A percentile compares a stretch with the other conserved stretches of the same genome.
Conservation (phyloP, 2,888 invertebrate species). For the Caprella mutica region DNA sequence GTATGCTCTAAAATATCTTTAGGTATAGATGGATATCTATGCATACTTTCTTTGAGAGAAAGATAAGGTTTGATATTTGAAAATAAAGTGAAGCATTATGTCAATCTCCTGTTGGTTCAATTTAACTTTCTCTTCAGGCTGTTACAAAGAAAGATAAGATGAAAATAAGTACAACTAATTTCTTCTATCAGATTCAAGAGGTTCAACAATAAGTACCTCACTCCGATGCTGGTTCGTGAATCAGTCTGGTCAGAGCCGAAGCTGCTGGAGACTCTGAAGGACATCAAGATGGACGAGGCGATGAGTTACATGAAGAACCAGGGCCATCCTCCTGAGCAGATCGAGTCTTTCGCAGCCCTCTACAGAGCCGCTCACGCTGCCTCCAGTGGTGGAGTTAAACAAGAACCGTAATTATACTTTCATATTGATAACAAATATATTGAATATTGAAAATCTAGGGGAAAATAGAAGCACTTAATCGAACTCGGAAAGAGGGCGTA, state of each 20-base stretch:
- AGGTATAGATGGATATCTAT: too few relatives aligned
- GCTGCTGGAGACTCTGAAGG: conserved; percentile 85
- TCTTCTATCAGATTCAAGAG: conserved; percentile 64
- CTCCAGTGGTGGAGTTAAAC: too few relatives aligned
- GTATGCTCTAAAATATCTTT: too few relatives aligned
- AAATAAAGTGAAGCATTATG: too few relatives aligned
- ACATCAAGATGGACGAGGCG: conserved; percentile 84
- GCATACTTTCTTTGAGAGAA: too few relatives aligned
- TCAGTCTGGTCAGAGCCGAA: conserved; percentile 81
- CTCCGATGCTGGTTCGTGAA: conserved; percentile 73
- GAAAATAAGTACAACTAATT: not conserved
- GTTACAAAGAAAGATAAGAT: not conserved
- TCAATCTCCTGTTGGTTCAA: too few relatives aligned
- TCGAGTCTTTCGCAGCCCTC: conserved; percentile 26
- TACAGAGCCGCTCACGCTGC: conserved; percentile 21
- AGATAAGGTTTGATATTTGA: too few relatives aligned
- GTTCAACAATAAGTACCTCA: conserved; percentile 84
- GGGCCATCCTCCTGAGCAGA: conserved; percentile 62
- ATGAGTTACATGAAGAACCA: conserved; percentile 80
- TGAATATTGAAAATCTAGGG: too few relatives aligned
- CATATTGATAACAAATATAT: too few relatives aligned
- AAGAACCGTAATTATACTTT: too few relatives aligned
- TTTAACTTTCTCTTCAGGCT: not conserved
- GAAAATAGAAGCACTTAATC: too few relatives aligned
- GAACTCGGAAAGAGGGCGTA: too few relatives aligned